A percentile compares a stretch with the other conserved stretches of the same genome.
phyloP scores from a whole-genome alignment of 2,797 vertebrate genomes.

The Lophotriccus pileatus region DNA sequence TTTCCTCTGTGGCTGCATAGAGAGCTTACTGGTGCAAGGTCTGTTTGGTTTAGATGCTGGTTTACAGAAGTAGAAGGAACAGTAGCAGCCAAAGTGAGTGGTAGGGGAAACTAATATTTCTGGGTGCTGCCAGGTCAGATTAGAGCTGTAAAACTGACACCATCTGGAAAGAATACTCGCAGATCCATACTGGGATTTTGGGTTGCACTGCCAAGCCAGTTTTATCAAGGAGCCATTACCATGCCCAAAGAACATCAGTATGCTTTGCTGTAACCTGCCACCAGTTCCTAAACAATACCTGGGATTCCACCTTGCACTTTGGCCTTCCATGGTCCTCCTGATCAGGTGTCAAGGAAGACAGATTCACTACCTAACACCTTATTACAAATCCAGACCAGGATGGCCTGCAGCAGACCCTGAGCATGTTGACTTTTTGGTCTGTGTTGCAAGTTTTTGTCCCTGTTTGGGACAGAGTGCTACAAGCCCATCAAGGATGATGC shows the following conservation, averaged over 20 bases:
- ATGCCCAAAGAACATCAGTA: background rate
- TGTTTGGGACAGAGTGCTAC: background rate
- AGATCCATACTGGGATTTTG: background rate
- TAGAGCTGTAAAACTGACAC: background rate
- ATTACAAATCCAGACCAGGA: background rate
- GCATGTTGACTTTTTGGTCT: background rate
- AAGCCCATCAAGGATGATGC: background rate
- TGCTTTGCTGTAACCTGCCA: background rate
- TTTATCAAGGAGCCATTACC: background rate
- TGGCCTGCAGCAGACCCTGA: background rate
- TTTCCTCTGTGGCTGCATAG: background rate
- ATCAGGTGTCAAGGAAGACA: background rate
- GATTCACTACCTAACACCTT: background rate
- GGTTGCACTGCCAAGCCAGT: background rate
- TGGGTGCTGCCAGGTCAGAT: background rate
- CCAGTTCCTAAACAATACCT: background rate
- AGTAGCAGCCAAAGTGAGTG: background rate
- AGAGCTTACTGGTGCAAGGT: background rate
- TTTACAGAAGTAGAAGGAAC: background rate
- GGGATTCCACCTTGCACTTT: background rate
- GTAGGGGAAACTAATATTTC: background rate
- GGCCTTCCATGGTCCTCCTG: background rate
- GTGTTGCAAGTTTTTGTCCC: background rate
- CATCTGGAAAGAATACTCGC: background rate
- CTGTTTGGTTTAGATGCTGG: background rate